A percentile compares a stretch with the other conserved stretches of the same genome.
phyloP scores from a whole-genome alignment of 2,797 vertebrate genomes.

The Cossypha heuglini region DNA sequence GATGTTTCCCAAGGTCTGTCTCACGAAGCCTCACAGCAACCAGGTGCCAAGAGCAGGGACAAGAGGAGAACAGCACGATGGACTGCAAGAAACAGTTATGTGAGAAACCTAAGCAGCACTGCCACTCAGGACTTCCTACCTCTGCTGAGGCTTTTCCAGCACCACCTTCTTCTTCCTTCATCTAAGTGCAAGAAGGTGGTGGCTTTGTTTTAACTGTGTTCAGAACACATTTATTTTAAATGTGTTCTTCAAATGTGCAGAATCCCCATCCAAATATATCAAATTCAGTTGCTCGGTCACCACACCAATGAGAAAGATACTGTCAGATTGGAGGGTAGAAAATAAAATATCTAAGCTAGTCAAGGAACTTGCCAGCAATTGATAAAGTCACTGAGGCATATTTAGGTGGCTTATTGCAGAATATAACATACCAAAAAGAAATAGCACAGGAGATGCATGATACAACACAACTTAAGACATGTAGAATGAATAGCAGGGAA shows the following conservation, averaged over 20 bases:
- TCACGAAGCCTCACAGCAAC: background rate
- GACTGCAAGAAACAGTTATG: background rate
- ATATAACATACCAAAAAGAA: background rate
- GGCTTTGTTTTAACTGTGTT: background rate
- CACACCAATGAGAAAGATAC: background rate
- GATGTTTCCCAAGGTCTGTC: background rate
- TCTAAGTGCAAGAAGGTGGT: background rate
- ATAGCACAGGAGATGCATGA: background rate
- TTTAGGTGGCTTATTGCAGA: background rate
- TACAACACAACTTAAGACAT: background rate
- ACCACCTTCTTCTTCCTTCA: background rate
- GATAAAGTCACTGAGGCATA: background rate
- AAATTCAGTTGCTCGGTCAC: background rate
- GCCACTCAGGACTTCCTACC: background rate
- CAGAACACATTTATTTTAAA: too few relatives aligned
- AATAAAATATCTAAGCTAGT: background rate
- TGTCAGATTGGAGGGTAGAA: background rate
- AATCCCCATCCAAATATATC: background rate
- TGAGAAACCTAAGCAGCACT: background rate
- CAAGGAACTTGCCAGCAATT: background rate
- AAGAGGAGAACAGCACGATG: background rate
- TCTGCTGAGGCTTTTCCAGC: background rate
- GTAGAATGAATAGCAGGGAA: background rate
- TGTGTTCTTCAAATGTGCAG: background rate
- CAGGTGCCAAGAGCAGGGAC: background rate